These are phyloP conservation scores for Harlomillsia oculata DNA, from an alignment of 1,140 invertebrate genomes.

Conservation along the genomic window DNA sequence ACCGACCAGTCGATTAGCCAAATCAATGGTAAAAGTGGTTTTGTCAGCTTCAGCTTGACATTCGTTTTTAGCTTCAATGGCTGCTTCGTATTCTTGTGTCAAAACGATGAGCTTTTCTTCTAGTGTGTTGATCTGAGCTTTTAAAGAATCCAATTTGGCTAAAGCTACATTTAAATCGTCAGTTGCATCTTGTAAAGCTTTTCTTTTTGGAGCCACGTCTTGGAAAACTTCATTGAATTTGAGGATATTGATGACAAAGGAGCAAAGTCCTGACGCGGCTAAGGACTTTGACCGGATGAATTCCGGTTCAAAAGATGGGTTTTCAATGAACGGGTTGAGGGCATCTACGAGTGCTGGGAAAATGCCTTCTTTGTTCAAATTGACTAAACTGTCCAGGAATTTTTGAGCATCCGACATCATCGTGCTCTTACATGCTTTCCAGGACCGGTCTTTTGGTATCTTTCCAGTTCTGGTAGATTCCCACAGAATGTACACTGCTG, in stretches of 20 bases:
- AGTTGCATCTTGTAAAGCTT: conserved; percentile 81
- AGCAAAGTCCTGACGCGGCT: conserved; percentile 86
- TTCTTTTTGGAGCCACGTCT: conserved; percentile 89
- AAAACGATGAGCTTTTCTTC: conserved; percentile 78
- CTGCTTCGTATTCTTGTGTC: conserved; percentile 83
- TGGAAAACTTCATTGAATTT: conserved; percentile 93
- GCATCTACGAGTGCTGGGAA: conserved; percentile 76
- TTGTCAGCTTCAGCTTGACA: conserved; percentile 85
- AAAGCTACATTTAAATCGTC: conserved; percentile 77
- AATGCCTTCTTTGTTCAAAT: conserved; percentile 95
- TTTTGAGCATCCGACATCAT: conserved; percentile 89
- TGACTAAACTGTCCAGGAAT: conserved; percentile 79
- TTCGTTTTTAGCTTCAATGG: conserved; percentile 76
- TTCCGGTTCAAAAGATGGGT: conserved; percentile 88
- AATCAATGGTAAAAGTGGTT: conserved; percentile 75
- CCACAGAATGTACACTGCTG: conserved; percentile 87
- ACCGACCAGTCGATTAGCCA: conserved; percentile 82
- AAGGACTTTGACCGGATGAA: conserved; percentile 81
- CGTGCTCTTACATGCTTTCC: conserved; percentile 86
- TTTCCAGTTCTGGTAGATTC: conserved; percentile 69
- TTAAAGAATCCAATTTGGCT: conserved; percentile 75
- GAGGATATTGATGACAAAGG: conserved; percentile 94
- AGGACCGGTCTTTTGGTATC: conserved; percentile 88
- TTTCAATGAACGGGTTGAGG: conserved; percentile 81
- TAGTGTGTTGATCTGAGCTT: conserved; percentile 76